phyloP scores from a whole-genome alignment of 2,113 vertebrate species.

The Physeter macrocephalus region DNA sequence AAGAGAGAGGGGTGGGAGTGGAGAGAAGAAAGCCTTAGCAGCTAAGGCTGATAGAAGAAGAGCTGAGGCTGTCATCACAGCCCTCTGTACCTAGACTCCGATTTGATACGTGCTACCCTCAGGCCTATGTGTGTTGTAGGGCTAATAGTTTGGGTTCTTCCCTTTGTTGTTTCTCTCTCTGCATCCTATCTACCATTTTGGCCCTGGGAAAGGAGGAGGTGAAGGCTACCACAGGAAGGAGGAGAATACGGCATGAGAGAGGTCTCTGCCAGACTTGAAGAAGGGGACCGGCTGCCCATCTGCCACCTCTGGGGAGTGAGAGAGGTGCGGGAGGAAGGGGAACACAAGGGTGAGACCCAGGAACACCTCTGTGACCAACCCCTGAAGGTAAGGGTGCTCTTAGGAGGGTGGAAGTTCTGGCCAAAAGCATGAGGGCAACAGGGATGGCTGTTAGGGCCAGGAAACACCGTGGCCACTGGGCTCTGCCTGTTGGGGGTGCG shows the following conservation, averaged over 20 bases:
- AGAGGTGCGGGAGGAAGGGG: not conserved
- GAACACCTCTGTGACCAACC: not conserved
- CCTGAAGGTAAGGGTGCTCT: not conserved
- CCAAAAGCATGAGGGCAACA: not conserved
- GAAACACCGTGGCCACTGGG: not conserved
- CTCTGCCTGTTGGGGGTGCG: too few relatives aligned
- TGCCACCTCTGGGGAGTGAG: not conserved
- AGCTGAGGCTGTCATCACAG: not conserved
- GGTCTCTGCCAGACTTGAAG: not conserved
- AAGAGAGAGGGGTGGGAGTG: rapidly evolving
- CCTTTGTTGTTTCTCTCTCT: not conserved
- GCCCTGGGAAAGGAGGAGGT: not conserved
- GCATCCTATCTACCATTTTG: not conserved
- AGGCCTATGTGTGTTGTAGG: too few relatives aligned
- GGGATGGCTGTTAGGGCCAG: too few relatives aligned
- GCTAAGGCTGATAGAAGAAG: not conserved
- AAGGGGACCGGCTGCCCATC: not conserved
- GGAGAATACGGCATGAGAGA: not conserved
- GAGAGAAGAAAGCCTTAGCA: not conserved
- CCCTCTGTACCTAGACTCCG: not conserved
- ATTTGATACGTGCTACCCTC: too few relatives aligned
- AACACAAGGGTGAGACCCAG: not conserved
- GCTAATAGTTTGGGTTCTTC: not conserved
- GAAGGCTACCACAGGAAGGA: not conserved
- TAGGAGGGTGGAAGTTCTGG: not conserved